Percentiles rank a stretch among this genome's conserved stretches.
Conservation (phyloP, 2,888 invertebrate species). For the Eugnorisma glareosa region DNA sequence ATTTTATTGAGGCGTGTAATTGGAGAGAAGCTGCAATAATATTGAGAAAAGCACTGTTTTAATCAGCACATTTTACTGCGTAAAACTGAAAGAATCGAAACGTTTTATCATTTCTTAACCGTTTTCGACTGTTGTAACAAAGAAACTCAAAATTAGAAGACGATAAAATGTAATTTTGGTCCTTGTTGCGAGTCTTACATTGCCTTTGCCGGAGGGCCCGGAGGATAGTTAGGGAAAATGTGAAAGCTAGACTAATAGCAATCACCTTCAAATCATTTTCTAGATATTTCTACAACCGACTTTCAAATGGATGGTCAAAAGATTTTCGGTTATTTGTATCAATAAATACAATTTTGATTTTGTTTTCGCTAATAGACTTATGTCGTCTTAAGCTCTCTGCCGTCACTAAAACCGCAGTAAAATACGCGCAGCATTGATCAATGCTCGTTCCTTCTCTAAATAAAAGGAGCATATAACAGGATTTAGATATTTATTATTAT, state of each 20-base stretch:
- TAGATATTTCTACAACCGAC: not conserved
- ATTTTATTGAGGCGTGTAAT: conserved; percentile 17
- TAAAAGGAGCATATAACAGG: not conserved
- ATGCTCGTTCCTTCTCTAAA: not conserved
- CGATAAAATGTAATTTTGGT: not conserved
- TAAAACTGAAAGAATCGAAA: not conserved
- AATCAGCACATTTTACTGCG: not conserved
- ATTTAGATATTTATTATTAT: not conserved
- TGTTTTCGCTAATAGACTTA: not conserved
- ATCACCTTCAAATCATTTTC: not conserved
- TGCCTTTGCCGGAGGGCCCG: not conserved
- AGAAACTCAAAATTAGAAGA: not conserved
- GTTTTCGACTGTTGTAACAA: not conserved
- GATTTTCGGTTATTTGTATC: not conserved
- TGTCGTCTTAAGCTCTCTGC: not conserved
- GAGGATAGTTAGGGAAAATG: not conserved
- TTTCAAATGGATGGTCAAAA: not conserved
- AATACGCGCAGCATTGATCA: no score
- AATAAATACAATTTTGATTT: not conserved
- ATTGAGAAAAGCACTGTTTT: not conserved
- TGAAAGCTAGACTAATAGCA: not conserved
- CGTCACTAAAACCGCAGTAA: not conserved
- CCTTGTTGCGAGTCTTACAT: no score
- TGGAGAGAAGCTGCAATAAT: conserved; percentile 7
- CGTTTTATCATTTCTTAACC: not conserved